Base-by-base conservation (phyloP, 2,888 invertebrate species). In the Leptogaster cylindrica region DNA sequence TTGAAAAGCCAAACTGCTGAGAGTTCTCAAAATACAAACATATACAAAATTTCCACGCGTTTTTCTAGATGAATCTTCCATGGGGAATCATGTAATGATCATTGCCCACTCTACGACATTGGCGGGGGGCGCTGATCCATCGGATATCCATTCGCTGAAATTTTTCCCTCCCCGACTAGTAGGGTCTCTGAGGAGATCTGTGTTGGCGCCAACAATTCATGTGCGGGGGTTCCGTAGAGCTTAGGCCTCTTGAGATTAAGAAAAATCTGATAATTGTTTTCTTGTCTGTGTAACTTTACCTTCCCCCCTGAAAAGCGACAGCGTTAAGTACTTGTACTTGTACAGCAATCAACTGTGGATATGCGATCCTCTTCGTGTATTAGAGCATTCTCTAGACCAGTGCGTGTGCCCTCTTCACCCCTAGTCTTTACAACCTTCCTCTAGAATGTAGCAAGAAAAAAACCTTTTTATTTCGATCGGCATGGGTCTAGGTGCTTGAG, bases 1-100 rank as follows among this genome's bases (percentile, higher is more conserved):
- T 68, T 44, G 51, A 31, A 16, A 51, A 12, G n/a, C 16, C 16
- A 27, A 20, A 48, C 44, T 44, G 8, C 25, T 18, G 16, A 31
- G 41, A 27, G 28, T 61, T 61, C 44, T 61, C 23, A 44, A 61
- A 25, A 27, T 25, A 58, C 41, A 4, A 16, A 25, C 25, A 41
- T 27, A 58, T 3, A 10, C 14, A 58, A 25, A 14, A 23, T 58
- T 39, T 41, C 14, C 41, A 48, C n/a, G 12, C 27, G 41, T 41
- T 58, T 58, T 58, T 58, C 41, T 58, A 58, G 61, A 44, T 41
- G 61, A 44, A 55, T 55, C 55, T 55, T 55, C 55, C 31, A 23
- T 23, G 55, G 39, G 55, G 55, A 55, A 36, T 55, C 39, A 23
- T 8, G 20, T 39, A 33, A 36, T 55, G 55, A 55, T 33, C 12